These are phyloP conservation scores for Orbicella faveolata DNA, from an alignment of 64 coral and sea anemone genomes.

Conservation along the genomic window DNA sequence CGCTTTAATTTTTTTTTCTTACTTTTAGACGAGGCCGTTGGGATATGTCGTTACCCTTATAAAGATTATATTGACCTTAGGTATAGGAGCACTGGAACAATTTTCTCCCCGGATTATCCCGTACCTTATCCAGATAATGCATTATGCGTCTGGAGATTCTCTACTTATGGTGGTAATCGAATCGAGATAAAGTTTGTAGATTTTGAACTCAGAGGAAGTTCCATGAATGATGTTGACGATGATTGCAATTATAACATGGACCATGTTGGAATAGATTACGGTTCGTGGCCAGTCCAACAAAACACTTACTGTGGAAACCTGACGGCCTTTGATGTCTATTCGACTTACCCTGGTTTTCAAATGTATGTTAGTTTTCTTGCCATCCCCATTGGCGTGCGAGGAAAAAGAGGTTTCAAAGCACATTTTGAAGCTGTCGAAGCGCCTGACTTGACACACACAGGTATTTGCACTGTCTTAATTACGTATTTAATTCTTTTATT, in stretches of 20 bases:
- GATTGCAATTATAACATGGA: not conserved
- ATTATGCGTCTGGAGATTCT: not conserved
- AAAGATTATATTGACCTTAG: no score
- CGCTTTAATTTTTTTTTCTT: not conserved
- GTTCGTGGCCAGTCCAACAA: not conserved
- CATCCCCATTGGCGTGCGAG: not conserved
- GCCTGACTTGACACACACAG: not conserved
- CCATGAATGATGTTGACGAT: no score
- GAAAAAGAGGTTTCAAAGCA: not conserved
- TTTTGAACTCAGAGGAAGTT: not conserved
- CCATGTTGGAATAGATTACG: conserved; percentile 38
- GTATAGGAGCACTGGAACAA: not conserved
- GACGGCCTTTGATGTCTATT: not conserved
- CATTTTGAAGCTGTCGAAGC: not conserved
- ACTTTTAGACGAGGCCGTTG: not conserved
- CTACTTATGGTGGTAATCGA: no score
- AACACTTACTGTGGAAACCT: not conserved
- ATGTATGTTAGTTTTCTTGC: conserved; percentile 1
- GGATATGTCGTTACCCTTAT: not conserved
- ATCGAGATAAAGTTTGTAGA: not conserved
- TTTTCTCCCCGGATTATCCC: not conserved
- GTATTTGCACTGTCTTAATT: not conserved
- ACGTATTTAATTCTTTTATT: not conserved
- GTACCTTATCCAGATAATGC: not conserved
- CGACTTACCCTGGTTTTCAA: not conserved